Evolutionary conservation across 35 echinoderm and acorn worm genomes (phyloP).

Genomic region (Ptychodera flava): DNA sequence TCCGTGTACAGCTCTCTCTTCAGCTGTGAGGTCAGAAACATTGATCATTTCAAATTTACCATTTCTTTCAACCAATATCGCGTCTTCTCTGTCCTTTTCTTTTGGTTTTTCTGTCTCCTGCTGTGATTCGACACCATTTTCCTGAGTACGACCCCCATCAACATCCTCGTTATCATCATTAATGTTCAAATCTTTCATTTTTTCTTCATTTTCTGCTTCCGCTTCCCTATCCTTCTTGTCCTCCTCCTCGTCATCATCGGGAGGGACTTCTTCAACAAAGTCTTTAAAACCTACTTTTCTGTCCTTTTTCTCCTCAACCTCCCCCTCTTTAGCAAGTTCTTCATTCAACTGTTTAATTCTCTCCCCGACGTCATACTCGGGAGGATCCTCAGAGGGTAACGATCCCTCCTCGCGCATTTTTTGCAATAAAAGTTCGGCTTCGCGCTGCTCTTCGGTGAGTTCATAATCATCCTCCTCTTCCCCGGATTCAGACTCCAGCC

Average conservation of each 20-base stretch:
- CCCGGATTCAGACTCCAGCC: neutral
- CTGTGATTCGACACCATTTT: neutral
- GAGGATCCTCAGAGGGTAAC: constrained; percentile 6
- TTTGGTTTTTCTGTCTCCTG: neutral
- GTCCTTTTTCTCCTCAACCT: constrained; percentile 56
- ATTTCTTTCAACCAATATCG: constrained; percentile 66
- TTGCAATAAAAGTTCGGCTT: constrained; percentile 10
- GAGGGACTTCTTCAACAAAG: constrained; percentile 35
- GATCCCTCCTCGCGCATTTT: constrained; percentile 8
- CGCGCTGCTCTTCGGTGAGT: constrained; percentile 6
- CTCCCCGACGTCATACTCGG: constrained; percentile 31
- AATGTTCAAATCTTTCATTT: constrained; percentile 24
- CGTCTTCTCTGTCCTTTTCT: constrained; percentile 28
- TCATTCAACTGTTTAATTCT: constrained; percentile 50
- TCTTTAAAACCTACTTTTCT: constrained; percentile 75
- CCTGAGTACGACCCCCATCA: neutral
- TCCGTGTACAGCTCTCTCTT: constrained; percentile 57
- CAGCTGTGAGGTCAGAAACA: constrained; percentile 57
- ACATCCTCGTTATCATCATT: constrained; percentile 11
- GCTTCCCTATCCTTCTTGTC: neutral
- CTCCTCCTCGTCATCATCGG: constrained; percentile 38
- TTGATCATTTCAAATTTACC: constrained; percentile 82
- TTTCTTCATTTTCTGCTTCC: constrained; percentile 5
- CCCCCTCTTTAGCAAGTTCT: constrained; percentile 51
- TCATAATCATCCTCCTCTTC: neutral